Evolutionary conservation across 2,888 invertebrate species (phyloP).

Genomic region (Theretra japonica): DNA sequence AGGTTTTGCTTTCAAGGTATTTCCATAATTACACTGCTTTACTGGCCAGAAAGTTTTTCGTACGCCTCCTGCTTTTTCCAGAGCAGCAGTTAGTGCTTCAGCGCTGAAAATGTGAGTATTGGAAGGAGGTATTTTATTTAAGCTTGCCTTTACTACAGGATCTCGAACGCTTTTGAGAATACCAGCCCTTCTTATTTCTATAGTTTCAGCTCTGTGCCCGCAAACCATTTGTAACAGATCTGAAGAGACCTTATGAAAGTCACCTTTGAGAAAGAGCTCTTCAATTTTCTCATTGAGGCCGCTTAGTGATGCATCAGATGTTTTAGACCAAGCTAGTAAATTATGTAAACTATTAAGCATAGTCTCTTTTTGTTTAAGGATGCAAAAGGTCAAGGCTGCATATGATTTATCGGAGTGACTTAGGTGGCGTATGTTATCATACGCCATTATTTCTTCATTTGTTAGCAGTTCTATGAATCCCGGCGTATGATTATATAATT

Average conservation of each 20-base stretch:
- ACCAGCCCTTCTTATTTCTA: constrained; percentile 36
- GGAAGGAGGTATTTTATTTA: constrained; percentile 35
- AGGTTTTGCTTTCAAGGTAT: not conserved
- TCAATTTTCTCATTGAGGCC: constrained; percentile 28
- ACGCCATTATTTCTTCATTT: constrained; percentile 40
- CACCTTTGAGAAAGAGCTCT: constrained; percentile 30
- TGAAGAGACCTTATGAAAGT: constrained; percentile 31
- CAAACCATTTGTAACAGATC: constrained; percentile 37
- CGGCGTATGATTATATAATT: constrained; percentile 36
- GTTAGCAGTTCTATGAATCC: constrained; percentile 38
- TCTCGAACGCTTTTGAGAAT: constrained; percentile 35
- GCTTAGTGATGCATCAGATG: constrained; percentile 26
- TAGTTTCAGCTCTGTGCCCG: constrained; percentile 32
- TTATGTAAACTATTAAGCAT: constrained; percentile 35
- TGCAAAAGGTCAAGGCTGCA: constrained; percentile 39
- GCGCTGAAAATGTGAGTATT: constrained; percentile 32
- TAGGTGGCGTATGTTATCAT: constrained; percentile 37
- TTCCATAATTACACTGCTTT: constrained; percentile 7
- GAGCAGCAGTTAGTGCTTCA: constrained; percentile 33
- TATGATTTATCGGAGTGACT: constrained; percentile 39
- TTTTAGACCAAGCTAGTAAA: constrained; percentile 31
- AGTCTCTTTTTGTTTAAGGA: constrained; percentile 39
- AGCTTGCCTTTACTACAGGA: constrained; percentile 31
- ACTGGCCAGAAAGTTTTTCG: constrained; percentile 39
- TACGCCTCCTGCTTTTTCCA: constrained; percentile 42